Percentiles rank a stretch among this genome's conserved stretches.
Evolutionary conservation across 1,140 invertebrate genomes (phyloP).

Genomic region (Diploscapter pachys): DNA sequence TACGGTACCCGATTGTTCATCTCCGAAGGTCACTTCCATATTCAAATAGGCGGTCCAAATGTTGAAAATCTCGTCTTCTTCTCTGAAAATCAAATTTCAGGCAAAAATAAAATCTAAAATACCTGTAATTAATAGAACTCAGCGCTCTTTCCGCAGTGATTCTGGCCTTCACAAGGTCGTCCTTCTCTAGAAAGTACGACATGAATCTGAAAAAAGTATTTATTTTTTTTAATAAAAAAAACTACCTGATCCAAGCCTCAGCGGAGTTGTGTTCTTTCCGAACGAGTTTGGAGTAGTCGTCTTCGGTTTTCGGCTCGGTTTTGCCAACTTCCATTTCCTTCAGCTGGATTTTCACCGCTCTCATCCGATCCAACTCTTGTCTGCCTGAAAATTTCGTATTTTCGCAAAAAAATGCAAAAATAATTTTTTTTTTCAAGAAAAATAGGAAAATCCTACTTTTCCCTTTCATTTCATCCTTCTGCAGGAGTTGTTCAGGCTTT

Average conservation of each 20-base stretch:
- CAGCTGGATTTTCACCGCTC: neutral
- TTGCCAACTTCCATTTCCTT: conserved; percentile 18
- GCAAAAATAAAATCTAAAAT: conserved; percentile 1
- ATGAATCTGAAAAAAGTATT: conserved; percentile 43
- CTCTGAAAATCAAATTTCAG: conserved; percentile 57
- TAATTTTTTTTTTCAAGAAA: neutral
- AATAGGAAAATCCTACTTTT: conserved; percentile 8
- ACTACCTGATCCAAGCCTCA: conserved; percentile 83
- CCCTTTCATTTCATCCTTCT: neutral
- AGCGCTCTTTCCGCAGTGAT: conserved; percentile 76
- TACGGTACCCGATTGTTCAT: conserved; percentile 53
- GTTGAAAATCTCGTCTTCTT: conserved; percentile 81
- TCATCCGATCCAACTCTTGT: neutral
- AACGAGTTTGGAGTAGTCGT: conserved; percentile 83
- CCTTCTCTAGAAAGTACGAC: conserved; percentile 61
- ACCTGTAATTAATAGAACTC: conserved; percentile 75
- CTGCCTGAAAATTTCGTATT: neutral
- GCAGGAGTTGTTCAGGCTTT: neutral
- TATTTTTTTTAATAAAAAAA: conserved; percentile 75
- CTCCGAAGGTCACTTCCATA: conserved; percentile 84
- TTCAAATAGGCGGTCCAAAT: conserved; percentile 86
- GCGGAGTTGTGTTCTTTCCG: conserved; percentile 79
- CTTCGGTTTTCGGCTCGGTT: conserved; percentile 41
- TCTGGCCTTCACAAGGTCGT: conserved; percentile 84
- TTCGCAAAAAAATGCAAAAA: conserved; percentile 1